Evolutionary conservation across 2,113 vertebrate genomes (phyloP).

Genomic region (Pelvicachromis taeniatus): DNA sequence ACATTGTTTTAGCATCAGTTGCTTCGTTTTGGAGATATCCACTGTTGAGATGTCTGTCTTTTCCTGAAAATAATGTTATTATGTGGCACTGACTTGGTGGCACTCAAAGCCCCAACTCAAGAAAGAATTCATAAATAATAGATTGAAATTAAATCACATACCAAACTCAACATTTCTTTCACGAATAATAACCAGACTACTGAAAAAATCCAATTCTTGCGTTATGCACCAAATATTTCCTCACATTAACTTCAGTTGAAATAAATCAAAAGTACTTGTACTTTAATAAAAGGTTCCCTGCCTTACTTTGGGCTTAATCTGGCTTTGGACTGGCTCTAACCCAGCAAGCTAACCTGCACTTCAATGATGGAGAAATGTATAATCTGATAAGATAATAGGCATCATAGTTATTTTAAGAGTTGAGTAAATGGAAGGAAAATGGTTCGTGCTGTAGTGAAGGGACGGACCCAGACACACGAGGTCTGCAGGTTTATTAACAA

Average conservation of each 20-base stretch:
- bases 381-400: background rate
- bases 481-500: no score
- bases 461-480: no score
- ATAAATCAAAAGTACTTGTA: no score
- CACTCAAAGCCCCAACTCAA: background rate
- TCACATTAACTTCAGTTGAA: no score
- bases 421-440: background rate
- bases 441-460: no score
- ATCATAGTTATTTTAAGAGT: background rate
- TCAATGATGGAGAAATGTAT: background rate
- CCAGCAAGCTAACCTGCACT: background rate
- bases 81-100: background rate
- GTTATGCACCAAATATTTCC: no score
- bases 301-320: background rate
- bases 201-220: background rate
- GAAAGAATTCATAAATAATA: background rate
- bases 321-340: background rate
- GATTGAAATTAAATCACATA: background rate
- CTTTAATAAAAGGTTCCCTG: background rate
- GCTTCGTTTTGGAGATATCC: background rate
- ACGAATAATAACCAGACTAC: background rate
- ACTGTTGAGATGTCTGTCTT: background rate
- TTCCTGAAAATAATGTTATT: background rate
- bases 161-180: background rate
- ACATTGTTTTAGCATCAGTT: background rate